These are phyloP conservation scores for Elaphurus davidianus DNA, from an alignment of 2,113 vertebrate genomes.

Conservation along the genomic window DNA sequence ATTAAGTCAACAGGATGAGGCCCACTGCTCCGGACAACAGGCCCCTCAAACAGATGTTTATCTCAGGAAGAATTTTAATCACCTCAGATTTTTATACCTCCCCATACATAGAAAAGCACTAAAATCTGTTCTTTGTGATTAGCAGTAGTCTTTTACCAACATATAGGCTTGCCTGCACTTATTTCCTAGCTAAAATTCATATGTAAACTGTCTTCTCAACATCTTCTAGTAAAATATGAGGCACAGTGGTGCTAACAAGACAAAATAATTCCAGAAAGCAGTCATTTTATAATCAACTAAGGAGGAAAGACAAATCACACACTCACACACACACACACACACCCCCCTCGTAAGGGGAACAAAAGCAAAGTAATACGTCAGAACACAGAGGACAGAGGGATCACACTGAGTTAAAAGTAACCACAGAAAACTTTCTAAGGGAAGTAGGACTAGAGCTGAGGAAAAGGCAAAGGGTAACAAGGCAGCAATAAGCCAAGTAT, in stretches of 20 bases:
- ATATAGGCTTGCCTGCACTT: neutral
- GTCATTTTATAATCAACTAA: neutral
- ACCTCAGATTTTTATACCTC: neutral
- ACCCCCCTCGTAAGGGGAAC: neutral
- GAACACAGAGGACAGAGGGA: neutral
- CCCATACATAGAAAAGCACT: neutral
- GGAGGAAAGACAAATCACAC: neutral
- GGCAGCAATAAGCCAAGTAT: neutral
- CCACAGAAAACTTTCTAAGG: neutral
- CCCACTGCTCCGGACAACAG: neutral
- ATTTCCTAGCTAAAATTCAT: neutral
- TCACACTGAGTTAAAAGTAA: neutral
- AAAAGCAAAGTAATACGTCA: neutral
- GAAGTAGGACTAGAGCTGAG: neutral
- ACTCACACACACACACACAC: neutral
- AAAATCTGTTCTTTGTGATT: neutral
- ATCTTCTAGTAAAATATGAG: neutral
- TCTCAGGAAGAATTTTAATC: neutral
- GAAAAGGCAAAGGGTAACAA: neutral
- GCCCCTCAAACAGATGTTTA: neutral
- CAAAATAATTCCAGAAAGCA: conserved; percentile 7
- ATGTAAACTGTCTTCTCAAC: neutral
- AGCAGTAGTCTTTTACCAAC: neutral
- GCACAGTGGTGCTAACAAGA: neutral
- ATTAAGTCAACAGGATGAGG: neutral